Evolutionary conservation across 2,113 vertebrate genomes (phyloP), one percentile per base, ranked within the genome.

Genomic region (Rousettus leschenaultii): DNA sequence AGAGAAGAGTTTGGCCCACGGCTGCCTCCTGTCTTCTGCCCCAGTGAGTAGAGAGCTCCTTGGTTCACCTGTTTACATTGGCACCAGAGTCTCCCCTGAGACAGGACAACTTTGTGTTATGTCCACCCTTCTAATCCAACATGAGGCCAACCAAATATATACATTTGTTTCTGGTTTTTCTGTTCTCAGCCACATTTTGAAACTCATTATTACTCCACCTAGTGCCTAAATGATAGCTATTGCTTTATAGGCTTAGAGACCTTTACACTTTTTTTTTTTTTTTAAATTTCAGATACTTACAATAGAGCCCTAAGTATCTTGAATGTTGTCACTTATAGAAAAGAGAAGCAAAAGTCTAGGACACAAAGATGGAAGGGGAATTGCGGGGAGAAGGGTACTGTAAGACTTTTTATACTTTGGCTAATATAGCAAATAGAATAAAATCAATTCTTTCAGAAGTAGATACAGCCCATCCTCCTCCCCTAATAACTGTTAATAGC

Each of bases 1-100:
- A 13, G 97, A 57, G 99, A 99, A 68, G 99, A 99, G 98, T 99
- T 99, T n/a, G 99, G 99, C 68, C 99, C 99, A 0, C 99, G 98
- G 94, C 98, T 99, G 86, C 99, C 99, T 18, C 99, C 99, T 0
- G 98, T 98, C 95, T 98, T 98, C 97, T 97, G 91, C 92, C 97
- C 97, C 90, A 98, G 99, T 99, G 94, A 97, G 98, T 98, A 15
- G 7, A 75, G 40, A 70, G 84, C 6, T n/a, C 77, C 63, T 15
- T 33, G 12, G 8, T 2, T 38, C 38, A 6, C 43, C 53, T 19
- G 0, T 51, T 40, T 33, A 71, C 21, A 0, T 61, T 9, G 6
- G 16, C 19, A 18, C 13, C 59, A 12, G 21, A n/a, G 2, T 70
- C 33, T 30, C 24, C n/a, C 33, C 68, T 26, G 24, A 38, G 45